These are phyloP conservation scores for Theonella swinhoei DNA, from an alignment of 37 sponge, comb jelly and placozoan species.

Conservation along the genomic window DNA sequence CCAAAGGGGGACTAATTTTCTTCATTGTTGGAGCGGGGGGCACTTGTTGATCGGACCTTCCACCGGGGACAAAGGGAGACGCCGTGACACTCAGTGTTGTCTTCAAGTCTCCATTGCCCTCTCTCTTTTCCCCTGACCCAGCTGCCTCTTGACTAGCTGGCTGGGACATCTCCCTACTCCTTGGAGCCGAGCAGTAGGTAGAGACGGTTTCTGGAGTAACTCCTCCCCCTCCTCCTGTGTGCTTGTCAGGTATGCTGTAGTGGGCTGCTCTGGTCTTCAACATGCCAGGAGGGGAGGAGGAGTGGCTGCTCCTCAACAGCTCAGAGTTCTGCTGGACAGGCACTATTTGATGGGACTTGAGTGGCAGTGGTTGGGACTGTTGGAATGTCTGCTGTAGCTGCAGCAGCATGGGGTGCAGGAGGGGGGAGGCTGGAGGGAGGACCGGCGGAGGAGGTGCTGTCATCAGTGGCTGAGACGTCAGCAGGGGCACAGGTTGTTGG, in stretches of 20 bases:
- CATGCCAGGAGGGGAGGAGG: too few relatives aligned
- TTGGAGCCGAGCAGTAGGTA: too few relatives aligned
- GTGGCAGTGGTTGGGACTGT: too few relatives aligned
- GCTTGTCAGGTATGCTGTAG: too few relatives aligned
- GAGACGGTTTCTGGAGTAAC: too few relatives aligned
- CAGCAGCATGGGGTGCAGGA: too few relatives aligned
- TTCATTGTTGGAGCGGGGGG: background rate
- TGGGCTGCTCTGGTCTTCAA: too few relatives aligned
- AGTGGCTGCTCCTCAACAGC: too few relatives aligned
- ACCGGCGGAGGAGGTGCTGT: background rate
- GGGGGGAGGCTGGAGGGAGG: background rate
- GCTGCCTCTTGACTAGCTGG: too few relatives aligned
- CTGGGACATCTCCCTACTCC: too few relatives aligned
- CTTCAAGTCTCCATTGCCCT: background rate
- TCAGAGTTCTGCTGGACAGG: too few relatives aligned
- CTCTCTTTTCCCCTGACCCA: background rate
- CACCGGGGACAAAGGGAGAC: constrained; percentile 30
- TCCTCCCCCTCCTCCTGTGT: background rate
- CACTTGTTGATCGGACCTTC: background rate
- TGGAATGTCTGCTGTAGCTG: background rate
- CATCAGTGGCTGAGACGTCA: background rate
- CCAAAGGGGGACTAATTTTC: background rate
- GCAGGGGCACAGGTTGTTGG: background rate
- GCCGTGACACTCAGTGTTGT: constrained; percentile 33
- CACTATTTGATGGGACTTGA: too few relatives aligned